Base-by-base conservation (phyloP, 2,113 vertebrate species). In the Sitta europaea region DNA sequence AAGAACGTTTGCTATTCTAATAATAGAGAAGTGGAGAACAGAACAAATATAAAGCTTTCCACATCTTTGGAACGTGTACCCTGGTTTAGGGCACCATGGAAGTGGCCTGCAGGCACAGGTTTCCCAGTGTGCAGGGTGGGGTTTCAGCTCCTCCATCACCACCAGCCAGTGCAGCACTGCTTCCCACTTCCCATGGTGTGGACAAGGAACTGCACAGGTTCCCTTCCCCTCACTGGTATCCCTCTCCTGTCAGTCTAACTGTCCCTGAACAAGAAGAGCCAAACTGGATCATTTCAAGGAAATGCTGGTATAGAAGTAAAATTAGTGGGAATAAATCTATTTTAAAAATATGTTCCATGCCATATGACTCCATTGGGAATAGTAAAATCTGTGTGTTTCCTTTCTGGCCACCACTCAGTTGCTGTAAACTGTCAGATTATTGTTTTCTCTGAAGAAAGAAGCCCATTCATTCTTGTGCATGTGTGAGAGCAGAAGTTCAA, bases 291-390 rank as follows among this genome's bases (percentile, higher is more conserved):
- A 40, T 67, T 88, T 77, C 86, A 94, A 94, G 79, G 51, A 92
- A 95, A 51, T 62, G 48, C 33, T 66, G 47, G 29, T 71, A 51
- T 53, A 20, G 8, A 74, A 61, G 20, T 79, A 74, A 84, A 91
- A 83, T 38, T 31, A 71, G 9, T 28, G 51, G 67, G 63, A 94
- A 92, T 86, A 86, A 71, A 74, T 83, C 86, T 96, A 77, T 97
- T 91, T 92, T 9, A 36, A 93, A 91, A 92, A 35, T 36, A 55
- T 92, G 59, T 92, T 94, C 85, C 86, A 73, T 90, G 78, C 74
- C 36, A 54, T 45, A 9, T 27, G 29, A 42, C 51, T 86, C 90
- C 62, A 35, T 0, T 55, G 67, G 63, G 94, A 75, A 35, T 81
- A 88, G 68, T 88, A 71, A 90, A 88, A 86, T 77, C 47, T 53